Evolutionary conservation across 2,888 invertebrate species (phyloP).

Genomic region (Cotesia congregata): DNA sequence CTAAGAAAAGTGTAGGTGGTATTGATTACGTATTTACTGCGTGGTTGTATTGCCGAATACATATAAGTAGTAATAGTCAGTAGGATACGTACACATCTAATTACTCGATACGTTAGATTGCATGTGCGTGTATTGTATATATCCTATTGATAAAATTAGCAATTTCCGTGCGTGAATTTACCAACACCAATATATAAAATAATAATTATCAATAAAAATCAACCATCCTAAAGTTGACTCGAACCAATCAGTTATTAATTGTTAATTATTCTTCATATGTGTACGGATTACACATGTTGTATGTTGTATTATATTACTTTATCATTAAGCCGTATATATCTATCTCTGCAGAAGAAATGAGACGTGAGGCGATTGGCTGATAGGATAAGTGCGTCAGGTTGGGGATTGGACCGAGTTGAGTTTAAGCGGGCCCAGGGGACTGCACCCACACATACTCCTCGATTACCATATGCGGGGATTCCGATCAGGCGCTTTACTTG

Average conservation of each 20-base stretch:
- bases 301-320: conserved; percentile 46
- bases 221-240: no score
- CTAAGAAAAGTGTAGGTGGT: conserved; percentile 23
- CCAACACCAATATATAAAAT: neutral
- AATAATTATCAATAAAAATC: no score
- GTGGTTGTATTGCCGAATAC: conserved; percentile 3
- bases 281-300: conserved; percentile 34
- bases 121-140: neutral
- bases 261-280: neutral
- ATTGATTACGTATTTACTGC: conserved; percentile 23
- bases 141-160: conserved; percentile 21
- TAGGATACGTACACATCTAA: neutral
- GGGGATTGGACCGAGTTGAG: conserved; percentile 19
- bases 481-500: conserved; percentile 56
- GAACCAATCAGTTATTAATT: no score
- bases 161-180: conserved; percentile 36
- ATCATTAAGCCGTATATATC: conserved; percentile 32
- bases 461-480: conserved; percentile 68
- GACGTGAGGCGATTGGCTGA: conserved; percentile 24
- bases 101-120: neutral
- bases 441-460: conserved; percentile 63
- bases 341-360: conserved; percentile 35
- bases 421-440: conserved; percentile 51
- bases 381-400: conserved; percentile 22
- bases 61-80: neutral